Evolutionary conservation across 2,797 vertebrate species (phyloP).

Genomic region (Falco biarmicus): DNA sequence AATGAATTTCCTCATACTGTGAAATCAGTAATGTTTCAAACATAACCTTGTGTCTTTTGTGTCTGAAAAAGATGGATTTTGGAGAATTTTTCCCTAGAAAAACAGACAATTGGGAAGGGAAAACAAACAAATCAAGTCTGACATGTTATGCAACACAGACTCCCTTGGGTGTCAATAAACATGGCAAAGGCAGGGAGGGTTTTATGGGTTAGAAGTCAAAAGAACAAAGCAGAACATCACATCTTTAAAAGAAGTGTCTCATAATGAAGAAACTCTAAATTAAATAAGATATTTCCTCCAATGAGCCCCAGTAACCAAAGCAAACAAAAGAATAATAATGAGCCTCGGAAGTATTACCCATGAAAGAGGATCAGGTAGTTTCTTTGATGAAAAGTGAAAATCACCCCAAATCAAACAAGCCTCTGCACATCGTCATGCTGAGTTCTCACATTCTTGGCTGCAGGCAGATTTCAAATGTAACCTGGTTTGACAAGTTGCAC

Average conservation of each 20-base stretch:
- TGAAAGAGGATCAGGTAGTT: constrained; percentile 69
- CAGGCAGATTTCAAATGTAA: constrained; percentile 76
- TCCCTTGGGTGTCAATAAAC: constrained; percentile 55
- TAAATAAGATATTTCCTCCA: constrained; percentile 66
- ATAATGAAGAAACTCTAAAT: constrained; percentile 76
- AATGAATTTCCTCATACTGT: not conserved
- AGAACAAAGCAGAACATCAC: not conserved
- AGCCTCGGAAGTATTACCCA: constrained; percentile 62
- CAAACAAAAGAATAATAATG: constrained; percentile 74
- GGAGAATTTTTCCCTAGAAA: not conserved
- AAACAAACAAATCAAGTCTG: constrained; percentile 23
- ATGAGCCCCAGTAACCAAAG: constrained; percentile 78
- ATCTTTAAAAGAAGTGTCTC: constrained; percentile 71
- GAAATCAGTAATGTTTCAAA: not conserved
- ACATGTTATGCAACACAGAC: not conserved
- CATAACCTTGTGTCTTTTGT: not conserved
- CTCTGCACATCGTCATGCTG: constrained; percentile 70
- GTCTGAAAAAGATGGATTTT: not conserved
- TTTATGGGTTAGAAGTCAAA: constrained; percentile 41
- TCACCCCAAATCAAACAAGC: constrained; percentile 78
- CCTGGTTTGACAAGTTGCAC: constrained; percentile 78
- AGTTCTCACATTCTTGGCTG: constrained; percentile 70
- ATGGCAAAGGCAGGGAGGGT: not conserved
- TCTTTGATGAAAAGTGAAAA: constrained; percentile 80
- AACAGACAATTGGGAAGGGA: not conserved